Conservation (phyloP, 2,797 vertebrate species). For the Intellagama lesueurii region DNA sequence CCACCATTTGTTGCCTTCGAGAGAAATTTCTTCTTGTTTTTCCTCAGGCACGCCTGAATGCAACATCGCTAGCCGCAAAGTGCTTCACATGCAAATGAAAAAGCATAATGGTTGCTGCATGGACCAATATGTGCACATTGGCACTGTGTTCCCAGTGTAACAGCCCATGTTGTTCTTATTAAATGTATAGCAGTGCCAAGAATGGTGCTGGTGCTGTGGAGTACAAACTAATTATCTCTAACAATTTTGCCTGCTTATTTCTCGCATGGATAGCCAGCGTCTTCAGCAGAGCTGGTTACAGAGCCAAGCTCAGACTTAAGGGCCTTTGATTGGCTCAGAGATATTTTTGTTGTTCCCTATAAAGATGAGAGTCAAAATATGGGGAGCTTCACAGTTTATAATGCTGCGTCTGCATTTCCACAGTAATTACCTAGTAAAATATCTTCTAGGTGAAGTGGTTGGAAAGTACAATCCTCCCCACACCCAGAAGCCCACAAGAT, state of each 20-base stretch:
- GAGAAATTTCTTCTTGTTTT: not conserved
- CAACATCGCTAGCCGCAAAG: rapidly evolving
- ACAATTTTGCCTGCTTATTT: conserved; percentile 69
- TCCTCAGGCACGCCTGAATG: not conserved
- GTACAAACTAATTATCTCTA: conserved; percentile 71
- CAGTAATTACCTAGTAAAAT: conserved; percentile 73
- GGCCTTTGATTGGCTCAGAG: conserved; percentile 50
- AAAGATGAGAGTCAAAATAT: conserved; percentile 68
- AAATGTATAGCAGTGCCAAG: conserved; percentile 56
- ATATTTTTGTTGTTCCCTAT: conserved; percentile 65
- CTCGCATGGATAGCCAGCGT: conserved; percentile 68
- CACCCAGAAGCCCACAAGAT: not conserved
- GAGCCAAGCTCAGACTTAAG: conserved; percentile 67
- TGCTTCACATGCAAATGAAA: not conserved
- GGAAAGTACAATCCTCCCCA: conserved; percentile 43
- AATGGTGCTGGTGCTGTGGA: conserved; percentile 50
- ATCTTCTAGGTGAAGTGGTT: conserved; percentile 46
- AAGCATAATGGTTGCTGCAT: not conserved
- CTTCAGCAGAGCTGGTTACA: conserved; percentile 57
- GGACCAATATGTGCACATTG: conserved; percentile 31
- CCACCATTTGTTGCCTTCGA: conserved; percentile 18
- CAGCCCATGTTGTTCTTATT: conserved; percentile 32
- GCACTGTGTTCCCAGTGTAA: conserved; percentile 40
- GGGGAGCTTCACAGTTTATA: conserved; percentile 63
- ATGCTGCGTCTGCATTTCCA: conserved; percentile 59